Evolutionary conservation across 92 coral and sea anemone genomes (phyloP), one percentile per base, ranked within the genome.

Genomic region (Zoanthus sociatus): DNA sequence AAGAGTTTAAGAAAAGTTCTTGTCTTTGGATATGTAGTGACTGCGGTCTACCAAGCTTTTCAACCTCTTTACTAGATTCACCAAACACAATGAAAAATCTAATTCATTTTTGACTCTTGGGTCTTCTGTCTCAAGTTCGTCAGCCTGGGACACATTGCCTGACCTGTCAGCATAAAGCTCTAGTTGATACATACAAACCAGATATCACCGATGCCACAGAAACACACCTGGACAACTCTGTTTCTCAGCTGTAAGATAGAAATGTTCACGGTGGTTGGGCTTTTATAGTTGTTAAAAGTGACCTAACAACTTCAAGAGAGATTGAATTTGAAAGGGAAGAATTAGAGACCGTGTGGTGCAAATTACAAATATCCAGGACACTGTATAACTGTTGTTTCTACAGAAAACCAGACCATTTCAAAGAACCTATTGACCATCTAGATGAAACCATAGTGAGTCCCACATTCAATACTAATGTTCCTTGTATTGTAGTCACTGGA

Each of bases 201-300:
- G 89, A 87, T 64, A 76, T 91, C 73, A 88, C 82, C 77, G 87
- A 88, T 66, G 91, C 78, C 7, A 84, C 93, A 63, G 93, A 90
- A 79, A 90, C 93, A 0, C 91, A 90, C 76, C 68, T 87, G 87
- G 87, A 71, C 55, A 58, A 31, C 68, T 51, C 66, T 51, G 68
- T 83, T 47, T 83, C 87, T 50, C 87, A 50, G 70, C 87, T 70
- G 78, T 71, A 87, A 37, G 87, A 87, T 86, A 79, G 87, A 78
- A 47, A 55, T 70, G 31, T 45, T 21, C 66, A 55, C 50, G 73
- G 79, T 71, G 87, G 90, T 47, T 87, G 90, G 3, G 87, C 81
- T 3, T 46, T 75, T 16, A 88, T 71, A 18, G 90, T 87, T 0
- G 78, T 81, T 45, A 68, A 79, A 79, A 81, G 72, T 9, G 16